These are phyloP conservation scores for Melipona bicolor DNA, from an alignment of 2,888 invertebrate genomes.

Conservation along the genomic window DNA sequence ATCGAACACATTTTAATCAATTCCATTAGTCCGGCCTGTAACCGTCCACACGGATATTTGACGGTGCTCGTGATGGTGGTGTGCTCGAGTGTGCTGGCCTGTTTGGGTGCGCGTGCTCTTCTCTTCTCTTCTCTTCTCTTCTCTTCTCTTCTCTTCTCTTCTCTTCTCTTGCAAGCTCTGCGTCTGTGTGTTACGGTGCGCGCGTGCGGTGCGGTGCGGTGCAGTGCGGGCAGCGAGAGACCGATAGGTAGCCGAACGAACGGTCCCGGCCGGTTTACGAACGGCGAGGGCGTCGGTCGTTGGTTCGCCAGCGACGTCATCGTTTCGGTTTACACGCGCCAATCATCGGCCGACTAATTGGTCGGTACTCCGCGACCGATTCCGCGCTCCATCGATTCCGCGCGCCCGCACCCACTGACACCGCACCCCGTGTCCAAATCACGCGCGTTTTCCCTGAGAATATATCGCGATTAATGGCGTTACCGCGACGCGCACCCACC, in stretches of 20 bases:
- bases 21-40: constrained; percentile 82
- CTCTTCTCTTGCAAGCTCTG: neutral
- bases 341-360: constrained; percentile 83
- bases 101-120: constrained; percentile 39
- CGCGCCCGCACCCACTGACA: constrained; percentile 51
- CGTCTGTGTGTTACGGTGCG: neutral
- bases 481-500: constrained; percentile 21
- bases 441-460: constrained; percentile 75
- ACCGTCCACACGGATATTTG: constrained; percentile 76
- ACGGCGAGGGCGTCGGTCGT: constrained; percentile 70
- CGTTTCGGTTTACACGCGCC: constrained; percentile 81
- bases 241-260: constrained; percentile 59
- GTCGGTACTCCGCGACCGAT: constrained; percentile 79
- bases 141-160: neutral
- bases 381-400: constrained; percentile 73
- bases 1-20: constrained; percentile 84
- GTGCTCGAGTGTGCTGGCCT: constrained; percentile 24
- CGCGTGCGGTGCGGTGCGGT: neutral
- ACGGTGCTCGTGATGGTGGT: constrained; percentile 65
- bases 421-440: constrained; percentile 64
- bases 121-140: neutral
- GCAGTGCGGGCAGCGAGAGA: constrained; percentile 38
- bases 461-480: constrained; percentile 75
- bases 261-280: constrained; percentile 71
- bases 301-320: constrained; percentile 80